phyloP scores from a whole-genome alignment of 2,888 invertebrate species.

The Mellilla xanthometata region DNA sequence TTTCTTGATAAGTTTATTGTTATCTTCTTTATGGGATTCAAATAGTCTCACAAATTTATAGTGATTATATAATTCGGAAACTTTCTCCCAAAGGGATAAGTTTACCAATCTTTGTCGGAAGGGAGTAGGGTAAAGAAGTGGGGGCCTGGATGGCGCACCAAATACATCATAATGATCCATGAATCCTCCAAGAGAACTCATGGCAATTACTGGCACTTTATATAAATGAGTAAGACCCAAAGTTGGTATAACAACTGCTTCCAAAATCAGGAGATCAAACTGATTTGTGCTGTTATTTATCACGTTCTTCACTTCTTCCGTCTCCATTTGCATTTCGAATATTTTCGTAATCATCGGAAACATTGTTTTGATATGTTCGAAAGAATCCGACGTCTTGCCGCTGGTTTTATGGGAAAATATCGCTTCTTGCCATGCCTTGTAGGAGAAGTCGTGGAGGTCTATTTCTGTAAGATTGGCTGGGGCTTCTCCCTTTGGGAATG shows the following conservation, averaged over 20 bases:
- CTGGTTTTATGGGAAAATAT: neutral
- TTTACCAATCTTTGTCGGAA: slow-evolving; percentile 9
- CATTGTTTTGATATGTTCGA: neutral
- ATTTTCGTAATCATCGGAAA: neutral
- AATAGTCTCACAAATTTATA: slow-evolving; percentile 6
- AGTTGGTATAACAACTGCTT: neutral
- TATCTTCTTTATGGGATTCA: neutral
- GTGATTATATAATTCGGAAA: slow-evolving; percentile 1
- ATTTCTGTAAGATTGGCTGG: slow-evolving; percentile 64
- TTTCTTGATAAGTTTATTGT: slow-evolving; percentile 7
- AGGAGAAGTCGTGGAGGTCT: slow-evolving; percentile 42
- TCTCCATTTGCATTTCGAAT: slow-evolving; percentile 12
- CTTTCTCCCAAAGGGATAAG: slow-evolving; percentile 14
- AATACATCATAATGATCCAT: neutral
- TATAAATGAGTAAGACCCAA: neutral
- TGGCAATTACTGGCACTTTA: slow-evolving; percentile 5
- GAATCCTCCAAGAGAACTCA: slow-evolving; percentile 1
- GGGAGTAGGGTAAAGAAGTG: slow-evolving; percentile 10
- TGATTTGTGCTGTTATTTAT: slow-evolving; percentile 7
- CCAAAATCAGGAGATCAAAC: slow-evolving; percentile 9
- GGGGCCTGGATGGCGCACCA: slow-evolving; percentile 12
- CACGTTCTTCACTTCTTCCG: slow-evolving; percentile 6
- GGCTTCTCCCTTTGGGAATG: slow-evolving; percentile 39
- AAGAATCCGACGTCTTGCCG: neutral
- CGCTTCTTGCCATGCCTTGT: slow-evolving; percentile 1